phyloP scores from a whole-genome alignment of 2,888 invertebrate genomes.

The Abscondita cerata region DNA sequence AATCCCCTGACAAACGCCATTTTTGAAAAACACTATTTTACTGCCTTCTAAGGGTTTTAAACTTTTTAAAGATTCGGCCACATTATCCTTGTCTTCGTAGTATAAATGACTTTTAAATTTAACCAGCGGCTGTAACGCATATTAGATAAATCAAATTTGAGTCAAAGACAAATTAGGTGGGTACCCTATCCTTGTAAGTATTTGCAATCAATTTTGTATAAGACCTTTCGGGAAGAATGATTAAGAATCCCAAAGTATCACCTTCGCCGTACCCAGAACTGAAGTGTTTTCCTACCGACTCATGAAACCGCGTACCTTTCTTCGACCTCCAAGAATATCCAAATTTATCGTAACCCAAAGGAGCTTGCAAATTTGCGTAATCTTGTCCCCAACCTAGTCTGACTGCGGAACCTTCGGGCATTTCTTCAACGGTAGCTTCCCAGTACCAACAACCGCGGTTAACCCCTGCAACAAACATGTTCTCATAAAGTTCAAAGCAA shows the following conservation, averaged over 20 bases:
- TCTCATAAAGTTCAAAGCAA: not conserved
- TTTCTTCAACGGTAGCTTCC: conserved; percentile 90
- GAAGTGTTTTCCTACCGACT: conserved; percentile 89
- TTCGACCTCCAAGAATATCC: conserved; percentile 97
- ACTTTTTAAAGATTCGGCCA: conserved; percentile 83
- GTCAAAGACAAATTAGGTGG: too few species aligned
- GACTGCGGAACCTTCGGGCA: conserved; percentile 92
- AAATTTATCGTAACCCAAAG: conserved; percentile 98
- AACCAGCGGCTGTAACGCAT: conserved; percentile 81
- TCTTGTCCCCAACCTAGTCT: conserved; percentile 96
- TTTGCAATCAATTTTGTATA: conserved; percentile 77
- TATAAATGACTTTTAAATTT: conserved; percentile 99
- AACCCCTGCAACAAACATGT: conserved; percentile 67
- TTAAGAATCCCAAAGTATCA: conserved; percentile 91
- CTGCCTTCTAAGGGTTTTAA: conserved; percentile 78
- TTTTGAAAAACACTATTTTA: conserved; percentile 88
- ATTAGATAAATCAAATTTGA: too few species aligned
- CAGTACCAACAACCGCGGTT: conserved; percentile 93
- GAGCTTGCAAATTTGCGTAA: conserved; percentile 94
- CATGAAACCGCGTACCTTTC: conserved; percentile 85
- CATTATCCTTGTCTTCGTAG: conserved; percentile 97
- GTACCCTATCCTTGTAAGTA: conserved; percentile 92
- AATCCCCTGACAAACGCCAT: conserved; percentile 88
- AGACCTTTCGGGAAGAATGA: conserved; percentile 74
- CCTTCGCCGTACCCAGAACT: conserved; percentile 86